Percentiles rank a stretch among this genome's conserved stretches.
These are phyloP conservation scores for Ailuropoda melanoleuca DNA, from an alignment of 2,113 vertebrate species.

Conservation along the genomic window DNA sequence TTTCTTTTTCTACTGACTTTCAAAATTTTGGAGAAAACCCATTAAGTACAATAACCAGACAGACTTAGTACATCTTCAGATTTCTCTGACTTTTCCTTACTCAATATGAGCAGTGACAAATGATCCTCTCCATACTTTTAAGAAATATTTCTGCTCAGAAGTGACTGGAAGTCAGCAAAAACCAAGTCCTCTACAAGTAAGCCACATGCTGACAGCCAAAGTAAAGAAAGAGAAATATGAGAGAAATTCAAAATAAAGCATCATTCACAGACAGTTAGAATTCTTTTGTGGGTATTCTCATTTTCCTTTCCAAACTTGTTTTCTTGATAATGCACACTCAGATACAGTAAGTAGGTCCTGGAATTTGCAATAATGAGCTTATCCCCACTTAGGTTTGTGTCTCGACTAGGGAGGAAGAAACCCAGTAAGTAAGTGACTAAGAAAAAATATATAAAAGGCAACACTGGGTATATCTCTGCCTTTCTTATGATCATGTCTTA, in stretches of 20 bases:
- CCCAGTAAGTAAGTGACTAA: not conserved
- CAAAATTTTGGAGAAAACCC: not conserved
- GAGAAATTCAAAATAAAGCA: conserved; percentile 19
- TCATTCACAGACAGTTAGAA: not conserved
- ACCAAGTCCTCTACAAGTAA: not conserved
- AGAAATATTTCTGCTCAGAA: conserved; percentile 19
- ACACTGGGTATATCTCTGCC: not conserved
- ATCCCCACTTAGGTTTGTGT: not conserved
- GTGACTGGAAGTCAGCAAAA: not conserved
- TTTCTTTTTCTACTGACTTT: not conserved
- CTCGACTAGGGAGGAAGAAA: not conserved
- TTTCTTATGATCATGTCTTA: not conserved
- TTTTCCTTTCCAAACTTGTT: conserved; percentile 13
- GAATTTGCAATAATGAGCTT: not conserved
- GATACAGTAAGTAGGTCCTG: not conserved
- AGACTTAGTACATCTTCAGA: not conserved
- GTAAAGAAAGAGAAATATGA: not conserved
- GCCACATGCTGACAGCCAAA: not conserved
- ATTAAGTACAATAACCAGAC: not conserved
- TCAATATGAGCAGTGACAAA: not conserved
- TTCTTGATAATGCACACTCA: not conserved
- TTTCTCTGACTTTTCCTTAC: conserved; percentile 34
- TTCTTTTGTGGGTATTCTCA: not conserved
- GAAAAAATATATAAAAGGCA: not conserved
- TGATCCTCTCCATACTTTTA: not conserved